A percentile compares a stretch with the other conserved stretches of the same genome.
Evolutionary conservation across 2,113 vertebrate genomes (phyloP).

Genomic region (Caracal caracal): DNA sequence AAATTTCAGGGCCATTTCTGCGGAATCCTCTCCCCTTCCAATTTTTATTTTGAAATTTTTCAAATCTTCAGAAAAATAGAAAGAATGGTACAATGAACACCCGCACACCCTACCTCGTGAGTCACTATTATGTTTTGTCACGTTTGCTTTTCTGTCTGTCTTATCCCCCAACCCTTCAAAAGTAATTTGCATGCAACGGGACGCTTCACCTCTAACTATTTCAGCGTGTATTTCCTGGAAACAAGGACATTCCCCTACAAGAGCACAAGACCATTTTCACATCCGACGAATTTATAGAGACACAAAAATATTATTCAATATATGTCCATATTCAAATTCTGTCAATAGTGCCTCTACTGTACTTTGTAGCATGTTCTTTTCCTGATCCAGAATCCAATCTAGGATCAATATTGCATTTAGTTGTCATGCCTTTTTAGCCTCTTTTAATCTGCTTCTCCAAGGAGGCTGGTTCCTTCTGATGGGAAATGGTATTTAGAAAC

Average conservation of each 20-base stretch:
- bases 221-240: conserved; percentile 30
- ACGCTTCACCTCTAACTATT: conserved; percentile 36
- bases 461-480: conserved; percentile 41
- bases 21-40: conserved; percentile 3
- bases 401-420: conserved; percentile 68
- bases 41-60: conserved; percentile 53
- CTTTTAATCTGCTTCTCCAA: conserved; percentile 65
- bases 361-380: conserved; percentile 36
- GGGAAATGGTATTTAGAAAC: conserved; percentile 64
- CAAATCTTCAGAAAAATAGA: conserved; percentile 24
- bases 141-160: neutral
- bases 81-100: neutral
- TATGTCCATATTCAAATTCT: conserved; percentile 16
- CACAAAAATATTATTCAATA: conserved; percentile 33
- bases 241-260: conserved; percentile 6
- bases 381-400: conserved; percentile 56
- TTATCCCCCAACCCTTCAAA: neutral
- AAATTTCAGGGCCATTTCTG: conserved; percentile 44
- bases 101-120: neutral
- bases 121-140: neutral
- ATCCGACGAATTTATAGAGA: neutral
- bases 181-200: neutral
- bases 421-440: conserved; percentile 54
- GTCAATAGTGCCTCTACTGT: conserved; percentile 22
- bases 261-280: neutral